A percentile compares a stretch with the other conserved stretches of the same genome.
phyloP scores from a whole-genome alignment of 2,113 vertebrate species.

The Paraplagusia blochii region DNA sequence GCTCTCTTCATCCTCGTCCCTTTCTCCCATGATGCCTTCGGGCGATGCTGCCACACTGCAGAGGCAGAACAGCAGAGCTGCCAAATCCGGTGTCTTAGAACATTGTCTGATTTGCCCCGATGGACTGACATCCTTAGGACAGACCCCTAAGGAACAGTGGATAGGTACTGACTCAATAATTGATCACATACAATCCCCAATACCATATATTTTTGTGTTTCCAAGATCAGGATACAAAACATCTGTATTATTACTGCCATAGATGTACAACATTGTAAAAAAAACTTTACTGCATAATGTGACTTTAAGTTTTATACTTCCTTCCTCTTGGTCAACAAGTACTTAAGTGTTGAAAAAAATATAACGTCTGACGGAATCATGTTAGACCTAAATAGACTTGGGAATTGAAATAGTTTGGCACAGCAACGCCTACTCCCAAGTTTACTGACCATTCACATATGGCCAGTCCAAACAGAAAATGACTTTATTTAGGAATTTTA shows the following conservation, averaged over 20 bases:
- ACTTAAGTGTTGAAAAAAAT: too few relatives aligned
- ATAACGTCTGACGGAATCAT: too few relatives aligned
- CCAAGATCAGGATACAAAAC: too few relatives aligned
- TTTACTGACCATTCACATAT: neutral
- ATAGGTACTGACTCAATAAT: constrained; percentile 17
- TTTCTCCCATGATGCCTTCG: constrained; percentile 17
- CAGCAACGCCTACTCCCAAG: neutral
- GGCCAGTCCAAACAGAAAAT: neutral
- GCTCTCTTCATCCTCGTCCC: constrained; percentile 29
- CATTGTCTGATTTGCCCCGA: constrained; percentile 17
- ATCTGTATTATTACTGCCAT: too few relatives aligned
- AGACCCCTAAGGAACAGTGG: constrained; percentile 16
- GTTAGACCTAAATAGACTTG: too few relatives aligned
- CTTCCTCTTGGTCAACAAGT: too few relatives aligned
- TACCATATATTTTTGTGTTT: too few relatives aligned
- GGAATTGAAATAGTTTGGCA: too few relatives aligned
- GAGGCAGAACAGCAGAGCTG: constrained; percentile 9
- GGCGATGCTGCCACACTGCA: constrained; percentile 20
- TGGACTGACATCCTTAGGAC: neutral
- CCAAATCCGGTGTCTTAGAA: constrained; percentile 1
- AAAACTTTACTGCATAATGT: too few relatives aligned
- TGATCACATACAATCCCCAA: too few relatives aligned
- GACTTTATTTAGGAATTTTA: neutral
- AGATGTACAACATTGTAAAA: too few relatives aligned
- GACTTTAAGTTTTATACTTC: too few relatives aligned